Conservation (phyloP, 1,140 invertebrate genomes). For the Drosophila pandora region DNA sequence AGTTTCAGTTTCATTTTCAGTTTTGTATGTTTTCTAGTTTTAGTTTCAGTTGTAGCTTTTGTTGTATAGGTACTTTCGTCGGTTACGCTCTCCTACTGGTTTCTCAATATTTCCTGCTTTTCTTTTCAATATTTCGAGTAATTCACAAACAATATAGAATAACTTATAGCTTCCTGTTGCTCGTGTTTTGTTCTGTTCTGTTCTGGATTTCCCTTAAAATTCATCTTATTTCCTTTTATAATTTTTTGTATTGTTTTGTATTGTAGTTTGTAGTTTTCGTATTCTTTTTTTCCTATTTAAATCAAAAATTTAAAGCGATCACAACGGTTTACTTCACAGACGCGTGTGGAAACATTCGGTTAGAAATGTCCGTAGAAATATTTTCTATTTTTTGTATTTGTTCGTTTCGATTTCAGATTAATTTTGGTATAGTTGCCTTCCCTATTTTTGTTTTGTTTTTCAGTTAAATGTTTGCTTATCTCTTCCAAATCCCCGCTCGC, state of each 20-base stretch:
- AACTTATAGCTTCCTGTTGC: constrained; percentile 40
- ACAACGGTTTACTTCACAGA: constrained; percentile 80
- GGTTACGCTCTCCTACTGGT: constrained; percentile 34
- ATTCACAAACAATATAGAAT: constrained; percentile 41
- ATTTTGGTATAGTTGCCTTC: constrained; percentile 11
- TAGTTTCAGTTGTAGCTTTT: constrained; percentile 36
- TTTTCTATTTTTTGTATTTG: constrained; percentile 37
- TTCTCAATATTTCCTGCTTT: not conserved
- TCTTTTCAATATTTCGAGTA: constrained; percentile 20
- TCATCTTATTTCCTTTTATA: constrained; percentile 3
- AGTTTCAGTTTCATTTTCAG: constrained; percentile 14
- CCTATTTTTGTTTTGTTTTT: constrained; percentile 6
- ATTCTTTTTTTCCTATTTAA: constrained; percentile 49
- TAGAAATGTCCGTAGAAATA: constrained; percentile 71
- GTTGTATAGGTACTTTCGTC: constrained; percentile 52
- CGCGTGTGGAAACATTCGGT: constrained; percentile 66
- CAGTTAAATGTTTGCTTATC: not conserved
- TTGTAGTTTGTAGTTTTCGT: constrained; percentile 40
- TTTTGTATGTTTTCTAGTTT: constrained; percentile 11
- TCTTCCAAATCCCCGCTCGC: constrained; percentile 25
- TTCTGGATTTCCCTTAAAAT: constrained; percentile 10
- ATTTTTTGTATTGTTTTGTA: constrained; percentile 36
- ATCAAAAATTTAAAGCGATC: constrained; percentile 75
- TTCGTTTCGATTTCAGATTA: constrained; percentile 33
- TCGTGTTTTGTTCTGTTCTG: constrained; percentile 4